Evolutionary conservation across 1,140 invertebrate genomes (phyloP).

Genomic region (Latrodectus geometricus): DNA sequence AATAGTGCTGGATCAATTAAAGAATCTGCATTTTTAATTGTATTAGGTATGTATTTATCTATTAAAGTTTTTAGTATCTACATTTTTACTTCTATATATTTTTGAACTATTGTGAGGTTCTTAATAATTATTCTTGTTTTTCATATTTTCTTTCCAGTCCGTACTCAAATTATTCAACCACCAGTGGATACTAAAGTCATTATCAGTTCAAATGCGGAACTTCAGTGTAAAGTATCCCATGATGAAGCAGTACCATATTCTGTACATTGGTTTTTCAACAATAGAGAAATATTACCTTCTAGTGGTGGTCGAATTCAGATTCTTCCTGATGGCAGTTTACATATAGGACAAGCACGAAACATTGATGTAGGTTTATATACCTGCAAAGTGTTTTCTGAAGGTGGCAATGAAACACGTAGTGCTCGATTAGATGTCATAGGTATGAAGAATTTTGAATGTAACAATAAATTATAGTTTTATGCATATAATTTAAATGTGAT

Average conservation of each 20-base stretch:
- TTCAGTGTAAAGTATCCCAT: conserved; percentile 93
- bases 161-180: conserved; percentile 61
- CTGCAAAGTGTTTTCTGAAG: conserved; percentile 82
- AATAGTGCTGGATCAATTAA: conserved; percentile 89
- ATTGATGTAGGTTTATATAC: conserved; percentile 72
- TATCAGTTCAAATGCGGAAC: conserved; percentile 87
- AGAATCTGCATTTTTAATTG: conserved; percentile 83
- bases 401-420: conserved; percentile 89
- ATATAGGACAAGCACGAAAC: conserved; percentile 70
- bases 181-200: conserved; percentile 75
- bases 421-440: conserved; percentile 85
- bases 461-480: no score
- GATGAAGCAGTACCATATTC: conserved; percentile 90
- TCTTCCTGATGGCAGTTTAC: conserved; percentile 69
- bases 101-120: background rate
- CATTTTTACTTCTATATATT: background rate
- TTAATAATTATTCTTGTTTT: background rate
- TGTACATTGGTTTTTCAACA: conserved; percentile 91
- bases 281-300: conserved; percentile 70
- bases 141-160: conserved; percentile 49
- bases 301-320: conserved; percentile 66
- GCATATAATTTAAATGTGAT: no score
- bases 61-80: conserved; percentile 65
- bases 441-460: conserved; percentile 6
- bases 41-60: conserved; percentile 76